Percentiles rank a stretch among this genome's conserved stretches.
phyloP scores from a whole-genome alignment of 2,113 vertebrate genomes.

The Isichthys henryi region DNA sequence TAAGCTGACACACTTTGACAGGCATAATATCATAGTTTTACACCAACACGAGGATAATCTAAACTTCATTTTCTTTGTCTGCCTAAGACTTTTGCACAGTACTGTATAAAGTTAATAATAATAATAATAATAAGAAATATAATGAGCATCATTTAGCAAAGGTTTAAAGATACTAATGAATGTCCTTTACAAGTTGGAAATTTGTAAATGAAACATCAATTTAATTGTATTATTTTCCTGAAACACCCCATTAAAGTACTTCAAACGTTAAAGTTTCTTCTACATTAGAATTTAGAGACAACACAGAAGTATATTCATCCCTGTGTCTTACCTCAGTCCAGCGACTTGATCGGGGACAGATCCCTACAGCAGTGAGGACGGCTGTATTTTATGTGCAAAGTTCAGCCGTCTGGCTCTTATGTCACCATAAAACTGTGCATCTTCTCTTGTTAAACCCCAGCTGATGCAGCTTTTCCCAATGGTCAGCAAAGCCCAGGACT shows the following conservation, averaged over 20 bases:
- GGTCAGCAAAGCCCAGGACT: constrained; percentile 24
- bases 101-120: background rate
- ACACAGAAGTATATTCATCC: background rate
- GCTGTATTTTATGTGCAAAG: background rate
- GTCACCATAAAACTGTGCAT: background rate
- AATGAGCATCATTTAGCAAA: background rate
- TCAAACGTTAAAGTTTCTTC: background rate
- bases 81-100: no score
- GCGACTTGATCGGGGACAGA: background rate
- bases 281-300: background rate
- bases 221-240: background rate
- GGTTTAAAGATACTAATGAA: background rate
- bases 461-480: constrained; percentile 1
- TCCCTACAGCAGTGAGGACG: background rate
- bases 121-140: background rate
- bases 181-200: background rate
- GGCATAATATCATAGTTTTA: no score
- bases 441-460: background rate
- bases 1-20: no score
- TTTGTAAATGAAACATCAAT: background rate
- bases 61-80: no score
- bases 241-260: background rate
- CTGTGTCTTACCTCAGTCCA: background rate
- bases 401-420: background rate
- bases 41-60: no score